Conservation (phyloP, 1,140 invertebrate species). For the Ruditapes philippinarum region DNA sequence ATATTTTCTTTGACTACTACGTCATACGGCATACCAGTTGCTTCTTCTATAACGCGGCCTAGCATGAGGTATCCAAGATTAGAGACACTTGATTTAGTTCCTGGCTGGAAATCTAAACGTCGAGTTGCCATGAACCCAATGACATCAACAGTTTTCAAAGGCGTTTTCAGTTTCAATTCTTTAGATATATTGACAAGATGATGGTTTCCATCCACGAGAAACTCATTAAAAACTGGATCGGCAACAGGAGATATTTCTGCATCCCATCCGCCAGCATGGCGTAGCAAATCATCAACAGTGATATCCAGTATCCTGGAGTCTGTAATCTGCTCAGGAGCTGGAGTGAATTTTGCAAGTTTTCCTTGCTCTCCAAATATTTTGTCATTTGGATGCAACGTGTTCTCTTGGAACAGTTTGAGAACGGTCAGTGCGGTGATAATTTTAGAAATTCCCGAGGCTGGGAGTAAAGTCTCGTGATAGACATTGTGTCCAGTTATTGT, state of each 20-base stretch:
- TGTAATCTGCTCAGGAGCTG: constrained; percentile 53
- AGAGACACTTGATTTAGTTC: constrained; percentile 82
- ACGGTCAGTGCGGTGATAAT: constrained; percentile 81
- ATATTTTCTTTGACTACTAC: constrained; percentile 81
- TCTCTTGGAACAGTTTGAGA: constrained; percentile 78
- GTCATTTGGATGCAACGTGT: constrained; percentile 70
- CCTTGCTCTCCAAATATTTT: constrained; percentile 80
- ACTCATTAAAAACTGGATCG: constrained; percentile 81
- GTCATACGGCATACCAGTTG: constrained; percentile 78
- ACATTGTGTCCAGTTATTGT: constrained; percentile 71
- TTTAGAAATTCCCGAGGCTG: constrained; percentile 80
- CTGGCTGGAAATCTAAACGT: constrained; percentile 79
- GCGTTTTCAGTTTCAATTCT: constrained; percentile 69
- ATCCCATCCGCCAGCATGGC: constrained; percentile 83
- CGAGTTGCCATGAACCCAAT: constrained; percentile 80
- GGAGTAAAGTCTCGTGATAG: constrained; percentile 66
- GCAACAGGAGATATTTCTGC: constrained; percentile 72
- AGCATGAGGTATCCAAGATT: constrained; percentile 85
- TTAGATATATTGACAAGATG: constrained; percentile 78
- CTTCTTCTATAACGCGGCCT: constrained; percentile 84
- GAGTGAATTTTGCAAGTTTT: constrained; percentile 72
- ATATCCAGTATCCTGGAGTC: constrained; percentile 80
- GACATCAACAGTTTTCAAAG: constrained; percentile 68
- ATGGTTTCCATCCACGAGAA: constrained; percentile 67
- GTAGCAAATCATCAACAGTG: constrained; percentile 82